These are phyloP conservation scores for Lasaia peninsularis DNA, from an alignment of 1,140 invertebrate genomes.

Conservation along the genomic window DNA sequence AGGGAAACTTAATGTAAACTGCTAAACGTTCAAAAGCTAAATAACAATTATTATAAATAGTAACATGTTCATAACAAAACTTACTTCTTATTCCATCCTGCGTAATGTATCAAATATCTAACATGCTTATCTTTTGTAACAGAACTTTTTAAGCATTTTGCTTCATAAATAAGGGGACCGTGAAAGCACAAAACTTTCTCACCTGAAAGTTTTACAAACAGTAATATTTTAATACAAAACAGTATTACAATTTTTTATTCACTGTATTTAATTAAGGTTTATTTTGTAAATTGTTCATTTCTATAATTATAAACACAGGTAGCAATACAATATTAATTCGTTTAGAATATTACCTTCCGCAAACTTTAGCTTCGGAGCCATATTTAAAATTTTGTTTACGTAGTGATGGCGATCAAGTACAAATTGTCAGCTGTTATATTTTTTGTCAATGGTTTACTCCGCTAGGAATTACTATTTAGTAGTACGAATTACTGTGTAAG, in stretches of 20 bases:
- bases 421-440: not conserved
- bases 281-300: no score
- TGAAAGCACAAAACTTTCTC: slow-evolving; percentile 98
- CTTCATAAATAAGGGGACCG: slow-evolving; percentile 96
- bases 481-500: no score
- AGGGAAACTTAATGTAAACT: no score
- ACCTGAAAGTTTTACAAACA: slow-evolving; percentile 78
- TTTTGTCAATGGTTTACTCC: no score
- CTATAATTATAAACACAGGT: no score
- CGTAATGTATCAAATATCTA: slow-evolving; percentile 97
- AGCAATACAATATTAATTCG: no score
- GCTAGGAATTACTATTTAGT: no score
- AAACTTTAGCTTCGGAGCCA: slow-evolving; percentile 80
- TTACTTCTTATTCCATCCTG: slow-evolving; percentile 98
- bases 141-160: slow-evolving; percentile 93
- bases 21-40: no score
- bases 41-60: not conserved
- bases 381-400: slow-evolving; percentile 19
- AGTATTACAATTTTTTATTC: slow-evolving; percentile 16
- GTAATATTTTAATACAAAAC: slow-evolving; percentile 14
- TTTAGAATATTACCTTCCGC: slow-evolving; percentile 77
- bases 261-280: no score
- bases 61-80: slow-evolving; percentile 34
- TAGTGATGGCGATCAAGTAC: not conserved
- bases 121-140: slow-evolving; percentile 90